Evolutionary conservation across 2,888 invertebrate species (phyloP).

Genomic region (Himalopsyche anomala): DNA sequence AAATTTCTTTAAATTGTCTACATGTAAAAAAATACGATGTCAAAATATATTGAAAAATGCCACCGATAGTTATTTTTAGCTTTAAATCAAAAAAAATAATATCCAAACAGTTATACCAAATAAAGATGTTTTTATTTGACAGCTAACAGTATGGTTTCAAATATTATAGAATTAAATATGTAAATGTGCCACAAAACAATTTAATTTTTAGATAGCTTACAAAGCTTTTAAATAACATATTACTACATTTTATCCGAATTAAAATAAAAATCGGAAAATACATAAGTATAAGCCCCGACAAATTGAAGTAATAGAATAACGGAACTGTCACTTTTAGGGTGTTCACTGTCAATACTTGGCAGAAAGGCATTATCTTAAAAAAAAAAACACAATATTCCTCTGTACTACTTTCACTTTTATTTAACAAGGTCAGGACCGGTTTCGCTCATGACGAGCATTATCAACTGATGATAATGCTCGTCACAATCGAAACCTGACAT

Average conservation of each 20-base stretch:
- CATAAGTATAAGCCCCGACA: too few relatives aligned
- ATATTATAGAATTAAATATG: conserved; percentile 6
- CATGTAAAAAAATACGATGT: not conserved
- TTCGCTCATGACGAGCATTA: too few relatives aligned
- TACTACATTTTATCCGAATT: not conserved
- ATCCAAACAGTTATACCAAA: not conserved
- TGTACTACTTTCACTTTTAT: too few relatives aligned
- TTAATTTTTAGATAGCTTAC: not conserved
- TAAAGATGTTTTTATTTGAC: conserved; percentile 40
- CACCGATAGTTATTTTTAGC: not conserved
- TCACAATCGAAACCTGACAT: too few relatives aligned
- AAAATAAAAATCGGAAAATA: too few relatives aligned
- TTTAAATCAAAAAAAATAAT: not conserved
- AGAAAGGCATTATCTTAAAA: too few relatives aligned
- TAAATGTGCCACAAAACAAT: not conserved
- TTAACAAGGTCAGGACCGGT: too few relatives aligned
- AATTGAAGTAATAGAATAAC: too few relatives aligned
- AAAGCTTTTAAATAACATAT: not conserved
- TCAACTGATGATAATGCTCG: too few relatives aligned
- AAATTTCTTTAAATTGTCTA: not conserved
- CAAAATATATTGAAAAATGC: not conserved
- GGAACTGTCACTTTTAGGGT: too few relatives aligned
- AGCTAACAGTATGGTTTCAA: not conserved
- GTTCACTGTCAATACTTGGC: too few relatives aligned
- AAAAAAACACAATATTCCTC: too few relatives aligned